Evolutionary conservation across 1,140 invertebrate genomes (phyloP).

Genomic region (Meloidogyne floridensis): DNA sequence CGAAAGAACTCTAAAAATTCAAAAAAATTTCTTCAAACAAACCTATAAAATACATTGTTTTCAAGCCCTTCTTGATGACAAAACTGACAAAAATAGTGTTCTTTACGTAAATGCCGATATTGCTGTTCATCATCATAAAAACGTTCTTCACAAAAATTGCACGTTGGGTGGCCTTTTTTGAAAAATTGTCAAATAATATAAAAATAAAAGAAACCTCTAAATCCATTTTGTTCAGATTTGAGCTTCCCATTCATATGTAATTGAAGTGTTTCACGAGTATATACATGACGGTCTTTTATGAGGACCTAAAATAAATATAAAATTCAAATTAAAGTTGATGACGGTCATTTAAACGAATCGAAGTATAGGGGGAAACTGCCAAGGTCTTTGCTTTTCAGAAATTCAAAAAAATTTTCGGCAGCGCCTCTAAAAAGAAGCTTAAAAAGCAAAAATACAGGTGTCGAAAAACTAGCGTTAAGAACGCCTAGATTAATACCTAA

Average conservation of each 20-base stretch:
- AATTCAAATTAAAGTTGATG: conserved; percentile 14
- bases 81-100: conserved; percentile 62
- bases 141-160: conserved; percentile 57
- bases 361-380: no score
- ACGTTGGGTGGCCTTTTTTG: conserved; percentile 51
- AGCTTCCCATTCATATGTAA: conserved; percentile 48
- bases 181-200: conserved; percentile 23
- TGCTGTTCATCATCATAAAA: conserved; percentile 59
- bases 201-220: conserved; percentile 25
- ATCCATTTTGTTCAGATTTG: conserved; percentile 43
- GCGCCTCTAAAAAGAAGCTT: no score
- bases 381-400: no score
- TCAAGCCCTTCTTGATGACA: conserved; percentile 56
- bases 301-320: conserved; percentile 24
- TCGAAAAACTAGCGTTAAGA: no score
- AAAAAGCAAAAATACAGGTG: no score
- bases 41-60: conserved; percentile 55
- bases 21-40: not conserved
- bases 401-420: no score
- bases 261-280: conserved; percentile 47
- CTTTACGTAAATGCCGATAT: conserved; percentile 56
- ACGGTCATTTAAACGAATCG: not conserved
- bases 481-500: no score
- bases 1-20: not conserved
- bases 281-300: conserved; percentile 52